Evolutionary conservation across 2,888 invertebrate species (phyloP), one percentile per base, ranked within the genome.

Genomic region (Cataglyphis altisquamis): DNA sequence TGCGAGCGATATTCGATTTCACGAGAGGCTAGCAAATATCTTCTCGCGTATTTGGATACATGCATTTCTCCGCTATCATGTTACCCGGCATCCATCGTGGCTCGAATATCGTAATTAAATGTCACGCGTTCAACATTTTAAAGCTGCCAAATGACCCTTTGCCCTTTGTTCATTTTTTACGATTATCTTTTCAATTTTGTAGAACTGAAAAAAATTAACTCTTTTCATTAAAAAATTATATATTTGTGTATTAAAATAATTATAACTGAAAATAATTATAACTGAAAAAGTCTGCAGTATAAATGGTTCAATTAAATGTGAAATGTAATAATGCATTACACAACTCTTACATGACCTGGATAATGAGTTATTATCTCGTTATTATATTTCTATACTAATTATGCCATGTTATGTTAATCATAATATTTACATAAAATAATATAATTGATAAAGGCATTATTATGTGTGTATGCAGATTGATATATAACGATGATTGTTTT

Each of bases 1-100:
- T 39, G 77, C 41, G 32, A 70, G 70, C 77, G 39, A 68, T 77
- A 70, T 78, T 78, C 78, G 45, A 78, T 78, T 78, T 70, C 78
- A 78, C 70, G 41, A 78, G 72, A 70, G 78, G 21, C 32, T 32
- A 21, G 32, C 41, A 78, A 78, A 70, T 70, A 78, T 78, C 78
- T 78, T 70, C 41, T 60, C 32, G 18, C 32, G 18, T 64, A 70
- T 78, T 70, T 70, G 78, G 32, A 78, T 78, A 45, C 41, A 45
- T 32, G 70, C 41, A 57, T 78, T 57, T 68, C 70, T 78, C 57
- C 57, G 32, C 21, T 60, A 75, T 67, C 66, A 45, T 25, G 70
- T 78, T 70, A 57, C 78, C 18, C 70, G 32, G 0, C 1, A 21
- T 70, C 73, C 32, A 41, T 57, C 32, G 57, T 18, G 21, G 21